phyloP scores from a whole-genome alignment of 2,113 vertebrate genomes.

The Neogobius melanostomus region DNA sequence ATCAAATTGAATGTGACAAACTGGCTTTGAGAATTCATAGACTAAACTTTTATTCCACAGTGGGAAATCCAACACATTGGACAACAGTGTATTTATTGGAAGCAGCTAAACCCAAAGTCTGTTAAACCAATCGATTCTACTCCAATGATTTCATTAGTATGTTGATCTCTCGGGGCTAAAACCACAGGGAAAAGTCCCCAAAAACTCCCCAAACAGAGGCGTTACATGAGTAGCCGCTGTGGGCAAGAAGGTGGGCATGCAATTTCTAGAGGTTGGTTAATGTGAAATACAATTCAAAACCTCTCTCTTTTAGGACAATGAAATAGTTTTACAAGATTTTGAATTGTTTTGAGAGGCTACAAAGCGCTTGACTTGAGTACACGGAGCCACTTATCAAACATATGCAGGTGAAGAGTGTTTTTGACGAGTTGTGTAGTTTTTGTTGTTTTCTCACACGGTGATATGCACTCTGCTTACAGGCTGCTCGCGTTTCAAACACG shows the following conservation, averaged over 20 bases:
- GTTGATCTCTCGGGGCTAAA: neutral
- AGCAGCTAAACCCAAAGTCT: neutral
- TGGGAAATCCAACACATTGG: neutral
- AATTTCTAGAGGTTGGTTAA: neutral
- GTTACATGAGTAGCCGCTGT: neutral
- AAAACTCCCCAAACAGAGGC: neutral
- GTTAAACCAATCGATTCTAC: neutral
- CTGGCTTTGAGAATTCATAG: neutral
- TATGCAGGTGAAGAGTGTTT: conserved; percentile 13
- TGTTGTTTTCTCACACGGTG: conserved; percentile 33
- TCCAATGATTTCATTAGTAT: neutral
- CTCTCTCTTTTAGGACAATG: neutral
- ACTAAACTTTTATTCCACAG: neutral
- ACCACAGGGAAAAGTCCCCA: conserved; percentile 9
- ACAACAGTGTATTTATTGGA: neutral
- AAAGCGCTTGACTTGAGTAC: neutral
- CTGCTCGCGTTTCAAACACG: conserved; percentile 31
- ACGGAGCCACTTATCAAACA: neutral
- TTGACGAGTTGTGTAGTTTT: neutral
- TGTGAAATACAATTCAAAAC: neutral
- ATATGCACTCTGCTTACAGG: conserved; percentile 18
- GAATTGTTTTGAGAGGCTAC: neutral
- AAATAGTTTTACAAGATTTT: neutral
- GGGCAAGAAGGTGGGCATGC: neutral
- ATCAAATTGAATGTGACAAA: neutral